Evolutionary conservation across 1,140 invertebrate genomes (phyloP).

Genomic region (Dinoponera quadriceps): DNA sequence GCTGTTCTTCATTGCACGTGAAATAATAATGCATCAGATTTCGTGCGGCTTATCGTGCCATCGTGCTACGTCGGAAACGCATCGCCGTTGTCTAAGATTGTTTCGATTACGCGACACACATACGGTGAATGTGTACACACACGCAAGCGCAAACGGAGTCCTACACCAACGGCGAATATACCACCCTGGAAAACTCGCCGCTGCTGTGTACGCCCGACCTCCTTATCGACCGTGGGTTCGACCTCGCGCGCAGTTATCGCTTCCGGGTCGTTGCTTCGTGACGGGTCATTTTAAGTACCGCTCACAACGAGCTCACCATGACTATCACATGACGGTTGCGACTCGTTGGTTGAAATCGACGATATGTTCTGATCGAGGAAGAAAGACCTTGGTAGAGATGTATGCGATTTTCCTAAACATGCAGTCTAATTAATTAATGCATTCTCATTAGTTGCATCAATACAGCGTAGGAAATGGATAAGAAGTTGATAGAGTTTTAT

Average conservation of each 20-base stretch:
- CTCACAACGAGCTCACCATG: conserved; percentile 62
- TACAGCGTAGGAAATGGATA: too few relatives aligned
- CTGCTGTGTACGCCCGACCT: conserved; percentile 73
- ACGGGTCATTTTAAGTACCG: conserved; percentile 74
- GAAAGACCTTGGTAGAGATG: too few relatives aligned
- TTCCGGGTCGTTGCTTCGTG: conserved; percentile 81
- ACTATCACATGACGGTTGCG: background rate
- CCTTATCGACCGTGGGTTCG: conserved; percentile 79
- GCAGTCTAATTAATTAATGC: too few relatives aligned
- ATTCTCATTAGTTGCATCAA: too few relatives aligned
- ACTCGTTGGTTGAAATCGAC: background rate
- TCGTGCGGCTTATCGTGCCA: conserved; percentile 26
- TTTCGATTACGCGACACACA: conserved; percentile 63
- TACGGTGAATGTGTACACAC: conserved; percentile 9
- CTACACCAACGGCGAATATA: conserved; percentile 44
- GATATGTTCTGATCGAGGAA: background rate
- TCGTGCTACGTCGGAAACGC: conserved; percentile 61
- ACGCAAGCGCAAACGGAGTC: conserved; percentile 20
- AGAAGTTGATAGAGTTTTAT: too few relatives aligned
- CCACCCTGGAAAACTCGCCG: conserved; percentile 63
- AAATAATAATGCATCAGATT: conserved; percentile 59
- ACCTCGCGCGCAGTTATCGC: conserved; percentile 77
- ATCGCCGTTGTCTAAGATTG: conserved; percentile 70
- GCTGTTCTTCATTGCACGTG: conserved; percentile 20
- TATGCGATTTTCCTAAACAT: too few relatives aligned